Conservation (phyloP, 2,113 vertebrate species). For the Gavialis gangeticus region DNA sequence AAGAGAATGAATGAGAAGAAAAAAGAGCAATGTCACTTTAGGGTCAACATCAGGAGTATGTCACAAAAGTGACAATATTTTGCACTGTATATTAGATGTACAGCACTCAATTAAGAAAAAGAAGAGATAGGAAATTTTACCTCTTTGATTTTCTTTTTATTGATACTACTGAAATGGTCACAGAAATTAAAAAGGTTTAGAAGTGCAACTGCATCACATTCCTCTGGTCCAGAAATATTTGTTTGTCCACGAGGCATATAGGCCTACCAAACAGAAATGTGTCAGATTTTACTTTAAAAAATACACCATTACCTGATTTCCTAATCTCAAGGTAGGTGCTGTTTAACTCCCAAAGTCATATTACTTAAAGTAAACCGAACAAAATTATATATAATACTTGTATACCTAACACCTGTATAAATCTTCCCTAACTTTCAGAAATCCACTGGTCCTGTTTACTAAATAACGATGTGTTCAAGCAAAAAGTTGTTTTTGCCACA, state of each 20-base stretch:
- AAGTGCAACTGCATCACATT: slow-evolving; percentile 72
- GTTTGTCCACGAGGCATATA: slow-evolving; percentile 76
- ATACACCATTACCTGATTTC: neutral
- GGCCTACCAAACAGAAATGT: slow-evolving; percentile 50
- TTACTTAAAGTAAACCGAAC: neutral
- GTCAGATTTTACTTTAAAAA: neutral
- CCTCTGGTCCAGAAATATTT: slow-evolving; percentile 24
- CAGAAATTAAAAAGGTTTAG: slow-evolving; percentile 80
- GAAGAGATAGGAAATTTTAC: slow-evolving; percentile 36
- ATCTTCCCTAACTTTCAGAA: neutral
- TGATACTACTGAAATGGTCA: slow-evolving; percentile 63
- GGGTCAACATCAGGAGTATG: too few species aligned
- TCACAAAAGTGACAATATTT: neutral
- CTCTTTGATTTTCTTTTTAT: slow-evolving; percentile 68
- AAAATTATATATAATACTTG: neutral
- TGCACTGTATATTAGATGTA: neutral
- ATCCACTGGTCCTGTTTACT: neutral
- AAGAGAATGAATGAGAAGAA: too few species aligned
- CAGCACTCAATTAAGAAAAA: accelerated
- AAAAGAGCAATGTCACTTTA: too few species aligned
- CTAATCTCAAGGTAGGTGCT: accelerated
- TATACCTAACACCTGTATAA: neutral
- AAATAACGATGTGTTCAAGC: neutral
- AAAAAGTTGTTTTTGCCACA: neutral
- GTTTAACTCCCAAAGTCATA: neutral